Evolutionary conservation across 1,140 invertebrate genomes (phyloP).

Genomic region (Leptopilina clavipes): DNA sequence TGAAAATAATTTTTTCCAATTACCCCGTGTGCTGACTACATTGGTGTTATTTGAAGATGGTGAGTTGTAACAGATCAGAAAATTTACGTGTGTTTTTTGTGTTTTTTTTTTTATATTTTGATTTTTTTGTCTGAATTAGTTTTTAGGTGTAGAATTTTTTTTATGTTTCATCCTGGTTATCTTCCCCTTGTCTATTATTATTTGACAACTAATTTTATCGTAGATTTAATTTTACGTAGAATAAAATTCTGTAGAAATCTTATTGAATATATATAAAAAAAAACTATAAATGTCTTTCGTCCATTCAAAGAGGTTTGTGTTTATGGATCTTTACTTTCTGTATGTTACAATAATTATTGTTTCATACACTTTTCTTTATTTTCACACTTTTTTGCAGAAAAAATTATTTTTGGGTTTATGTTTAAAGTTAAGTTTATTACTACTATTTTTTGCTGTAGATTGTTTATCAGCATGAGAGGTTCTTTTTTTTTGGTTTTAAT

Average conservation of each 20-base stretch:
- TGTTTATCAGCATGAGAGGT: neutral
- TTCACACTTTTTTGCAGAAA: neutral
- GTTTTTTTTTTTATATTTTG: slow-evolving; percentile 48
- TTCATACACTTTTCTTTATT: neutral
- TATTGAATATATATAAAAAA: neutral
- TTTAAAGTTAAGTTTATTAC: neutral
- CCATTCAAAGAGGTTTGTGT: neutral
- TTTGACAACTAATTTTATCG: slow-evolving; percentile 25
- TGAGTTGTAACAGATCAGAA: slow-evolving; percentile 64
- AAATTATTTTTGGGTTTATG: too few relatives aligned
- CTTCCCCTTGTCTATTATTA: slow-evolving; percentile 1
- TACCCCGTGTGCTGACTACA: slow-evolving; percentile 69
- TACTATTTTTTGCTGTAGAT: neutral
- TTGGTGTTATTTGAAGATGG: slow-evolving; percentile 70
- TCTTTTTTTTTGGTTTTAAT: neutral
- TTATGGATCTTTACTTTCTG: neutral
- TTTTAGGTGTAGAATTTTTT: slow-evolving; percentile 33
- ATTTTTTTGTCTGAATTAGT: slow-evolving; percentile 39
- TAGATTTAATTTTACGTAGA: slow-evolving; percentile 34
- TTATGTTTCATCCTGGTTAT: too few relatives aligned
- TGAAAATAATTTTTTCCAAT: slow-evolving; percentile 67
- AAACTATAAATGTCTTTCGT: neutral
- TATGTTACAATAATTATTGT: neutral
- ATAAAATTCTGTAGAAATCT: neutral
- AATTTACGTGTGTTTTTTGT: slow-evolving; percentile 61